Conservation (phyloP, 1,140 invertebrate genomes). For the Drosophila bifasciata region DNA sequence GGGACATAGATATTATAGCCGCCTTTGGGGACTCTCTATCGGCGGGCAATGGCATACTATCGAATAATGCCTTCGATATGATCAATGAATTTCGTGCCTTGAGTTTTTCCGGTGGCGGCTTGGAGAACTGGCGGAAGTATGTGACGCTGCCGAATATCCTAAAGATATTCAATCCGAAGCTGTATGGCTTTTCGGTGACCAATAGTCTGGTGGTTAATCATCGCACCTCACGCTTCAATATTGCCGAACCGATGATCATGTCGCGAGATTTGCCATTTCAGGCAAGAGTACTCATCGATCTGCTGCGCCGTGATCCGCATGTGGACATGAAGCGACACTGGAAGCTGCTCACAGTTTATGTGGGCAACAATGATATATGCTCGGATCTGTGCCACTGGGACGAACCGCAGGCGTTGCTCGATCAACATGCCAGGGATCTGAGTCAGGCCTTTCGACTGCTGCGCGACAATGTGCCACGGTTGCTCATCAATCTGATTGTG, state of each 20-base stretch:
- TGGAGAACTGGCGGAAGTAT: conserved; percentile 86
- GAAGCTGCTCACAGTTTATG: conserved; percentile 89
- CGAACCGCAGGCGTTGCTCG: conserved; percentile 37
- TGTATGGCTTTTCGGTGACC: conserved; percentile 85
- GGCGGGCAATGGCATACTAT: conserved; percentile 86
- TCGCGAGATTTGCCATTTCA: conserved; percentile 87
- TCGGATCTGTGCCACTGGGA: conserved; percentile 85
- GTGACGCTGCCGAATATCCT: conserved; percentile 86
- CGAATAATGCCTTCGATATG: conserved; percentile 58
- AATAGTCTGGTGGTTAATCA: conserved; percentile 65
- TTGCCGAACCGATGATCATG: conserved; percentile 86
- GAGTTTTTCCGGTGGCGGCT: conserved; percentile 85
- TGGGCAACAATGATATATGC: conserved; percentile 90
- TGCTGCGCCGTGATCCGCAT: conserved; percentile 86
- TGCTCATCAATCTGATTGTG: conserved; percentile 67
- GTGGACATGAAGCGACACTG: conserved; percentile 87
- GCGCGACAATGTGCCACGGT: conserved; percentile 70
- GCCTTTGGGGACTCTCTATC: conserved; percentile 89
- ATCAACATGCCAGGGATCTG: conserved; percentile 66
- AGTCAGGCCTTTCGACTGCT: conserved; percentile 57
- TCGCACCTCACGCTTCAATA: conserved; percentile 85
- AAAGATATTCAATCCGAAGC: conserved; percentile 87
- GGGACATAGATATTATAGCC: conserved; percentile 88
- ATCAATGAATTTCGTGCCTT: conserved; percentile 73
- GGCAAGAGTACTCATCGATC: conserved; percentile 86